Base-by-base conservation (phyloP, 2,888 invertebrate genomes). In the Pachymerium ferrugineum region DNA sequence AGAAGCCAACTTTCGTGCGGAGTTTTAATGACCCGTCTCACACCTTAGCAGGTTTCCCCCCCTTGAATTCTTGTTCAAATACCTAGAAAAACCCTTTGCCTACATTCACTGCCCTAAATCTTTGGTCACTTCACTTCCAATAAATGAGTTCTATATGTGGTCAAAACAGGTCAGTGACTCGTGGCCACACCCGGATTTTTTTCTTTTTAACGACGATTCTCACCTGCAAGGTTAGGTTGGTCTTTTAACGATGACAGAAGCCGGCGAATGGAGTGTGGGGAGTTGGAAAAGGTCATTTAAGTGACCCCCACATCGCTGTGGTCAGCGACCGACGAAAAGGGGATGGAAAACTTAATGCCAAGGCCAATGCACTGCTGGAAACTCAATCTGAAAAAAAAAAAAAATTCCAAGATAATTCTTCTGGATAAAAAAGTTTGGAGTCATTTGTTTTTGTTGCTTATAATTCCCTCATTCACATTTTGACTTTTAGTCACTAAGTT, bases 331-430 rank as follows among this genome's bases (percentile, higher is more conserved):
- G 54, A 28, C 28, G 28, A 54, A 54, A 22, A 54, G 54, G 54
- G 54, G 54, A 54, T 25, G 54, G 54, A 25, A 54, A 54, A 54
- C 8, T 28, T 28, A 6, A 54, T 28, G 25, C 25, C 12, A 28
- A 54, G 54, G 54, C 54, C 54, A 54, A 54, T 54, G 47, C 5
- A 47, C 47, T n/a, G n/a, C n/a, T 47, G 54, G 54, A n/a, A n/a
- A n/a, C n/a, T n/a, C 54, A 22, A 54, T 12, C 28, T 25, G 54
- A 25, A 47, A 47, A 54, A 54, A 25, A 25, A 54, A 54, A 54
- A 54, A 16, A 47, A 47, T 16, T 8, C 22, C 4, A 47, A 47
- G 19, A 47, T 19, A 16, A 16, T 47, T 47, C 47, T 47, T 22
- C 47, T 47, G 16, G 47, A n/a, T n/a, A 47, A 47, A 16, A 3